These are phyloP conservation scores for Zosterops pallidus DNA, from an alignment of 2,113 vertebrate species.

Conservation along the genomic window DNA sequence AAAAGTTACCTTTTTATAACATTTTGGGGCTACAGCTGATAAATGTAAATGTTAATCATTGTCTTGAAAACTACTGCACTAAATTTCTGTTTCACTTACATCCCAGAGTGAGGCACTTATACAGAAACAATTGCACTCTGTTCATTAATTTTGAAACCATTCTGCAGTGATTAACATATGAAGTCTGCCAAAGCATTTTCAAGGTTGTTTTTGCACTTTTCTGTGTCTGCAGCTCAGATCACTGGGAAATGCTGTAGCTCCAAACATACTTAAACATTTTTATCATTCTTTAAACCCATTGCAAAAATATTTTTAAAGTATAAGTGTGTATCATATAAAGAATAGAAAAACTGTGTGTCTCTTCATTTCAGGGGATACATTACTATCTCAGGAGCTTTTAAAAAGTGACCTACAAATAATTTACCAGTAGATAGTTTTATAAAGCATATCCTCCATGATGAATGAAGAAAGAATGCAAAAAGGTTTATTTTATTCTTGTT, in stretches of 20 bases:
- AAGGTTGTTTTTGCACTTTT: constrained; percentile 38
- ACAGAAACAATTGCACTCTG: constrained; percentile 57
- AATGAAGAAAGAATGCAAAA: neutral
- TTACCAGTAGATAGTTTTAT: neutral
- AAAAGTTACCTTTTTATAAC: neutral
- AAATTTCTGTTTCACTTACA: constrained; percentile 24
- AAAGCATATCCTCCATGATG: neutral
- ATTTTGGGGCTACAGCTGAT: neutral
- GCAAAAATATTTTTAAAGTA: constrained; percentile 13
- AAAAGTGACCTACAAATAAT: constrained; percentile 10
- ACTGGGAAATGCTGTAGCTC: neutral
- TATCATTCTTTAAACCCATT: constrained; percentile 12
- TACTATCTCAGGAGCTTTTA: neutral
- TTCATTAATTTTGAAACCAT: constrained; percentile 63
- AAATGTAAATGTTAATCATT: neutral
- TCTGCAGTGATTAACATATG: constrained; percentile 56
- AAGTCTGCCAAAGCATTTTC: constrained; percentile 60
- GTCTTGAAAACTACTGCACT: neutral
- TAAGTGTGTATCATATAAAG: neutral
- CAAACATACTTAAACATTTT: constrained; percentile 12
- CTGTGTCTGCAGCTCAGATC: constrained; percentile 19
- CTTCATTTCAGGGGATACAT: neutral
- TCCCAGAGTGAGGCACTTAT: neutral
- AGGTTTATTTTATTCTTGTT: neutral
- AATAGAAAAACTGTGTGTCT: neutral